Conservation (phyloP, 2,113 vertebrate genomes). For the Vulpes ferrilata region DNA sequence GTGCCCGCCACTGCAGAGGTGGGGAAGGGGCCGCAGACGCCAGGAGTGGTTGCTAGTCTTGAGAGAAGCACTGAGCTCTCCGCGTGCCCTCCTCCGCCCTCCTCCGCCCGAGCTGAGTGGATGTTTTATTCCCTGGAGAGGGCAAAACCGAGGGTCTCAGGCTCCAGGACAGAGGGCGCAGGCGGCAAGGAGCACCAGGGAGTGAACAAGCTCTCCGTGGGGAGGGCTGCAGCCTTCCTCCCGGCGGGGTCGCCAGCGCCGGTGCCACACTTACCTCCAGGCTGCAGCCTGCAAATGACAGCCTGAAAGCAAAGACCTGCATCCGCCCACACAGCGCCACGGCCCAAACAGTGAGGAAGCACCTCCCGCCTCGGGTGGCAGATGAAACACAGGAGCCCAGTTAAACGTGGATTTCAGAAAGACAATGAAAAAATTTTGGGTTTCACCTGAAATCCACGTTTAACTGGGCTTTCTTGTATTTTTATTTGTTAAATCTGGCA, state of each 20-base stretch:
- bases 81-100: neutral
- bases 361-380: neutral
- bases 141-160: neutral
- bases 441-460: neutral
- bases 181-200: neutral
- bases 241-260: neutral
- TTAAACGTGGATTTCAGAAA: neutral
- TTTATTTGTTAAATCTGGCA: neutral
- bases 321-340: neutral
- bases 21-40: neutral
- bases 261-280: neutral
- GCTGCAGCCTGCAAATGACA: neutral
- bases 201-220: fast-evolving
- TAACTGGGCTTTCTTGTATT: neutral
- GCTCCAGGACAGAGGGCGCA: neutral
- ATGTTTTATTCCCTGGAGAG: neutral
- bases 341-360: fast-evolving
- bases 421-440: too few relatives aligned
- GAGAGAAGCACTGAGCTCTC: neutral
- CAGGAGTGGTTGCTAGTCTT: neutral
- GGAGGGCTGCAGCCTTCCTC: neutral
- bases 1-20: neutral
- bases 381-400: neutral
- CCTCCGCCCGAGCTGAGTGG: too few relatives aligned
- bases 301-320: neutral